Percentiles rank a stretch among this genome's conserved stretches.
Conservation (phyloP, 2,888 invertebrate genomes). For the Watsonalla cultraria region DNA sequence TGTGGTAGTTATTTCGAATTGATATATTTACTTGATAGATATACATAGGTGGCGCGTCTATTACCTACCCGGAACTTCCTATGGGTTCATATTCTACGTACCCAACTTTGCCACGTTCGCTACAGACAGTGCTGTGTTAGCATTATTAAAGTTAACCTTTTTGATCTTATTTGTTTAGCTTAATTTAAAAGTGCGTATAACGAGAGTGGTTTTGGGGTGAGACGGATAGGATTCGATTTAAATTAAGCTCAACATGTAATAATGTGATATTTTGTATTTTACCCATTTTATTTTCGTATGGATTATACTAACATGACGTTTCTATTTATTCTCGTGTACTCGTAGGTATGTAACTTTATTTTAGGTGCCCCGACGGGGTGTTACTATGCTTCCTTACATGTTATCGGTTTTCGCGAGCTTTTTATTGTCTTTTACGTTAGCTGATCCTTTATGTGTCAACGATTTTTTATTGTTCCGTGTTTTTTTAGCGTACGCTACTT, state of each 20-base stretch:
- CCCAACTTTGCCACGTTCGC: slow-evolving; percentile 34
- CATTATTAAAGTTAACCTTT: slow-evolving; percentile 39
- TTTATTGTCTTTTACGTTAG: slow-evolving; percentile 62
- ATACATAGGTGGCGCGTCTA: slow-evolving; percentile 44
- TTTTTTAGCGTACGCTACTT: slow-evolving; percentile 63
- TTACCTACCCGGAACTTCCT: slow-evolving; percentile 32
- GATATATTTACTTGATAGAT: slow-evolving; percentile 62
- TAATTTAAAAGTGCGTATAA: slow-evolving; percentile 60
- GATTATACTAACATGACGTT: slow-evolving; percentile 50
- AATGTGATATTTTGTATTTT: slow-evolving; percentile 78
- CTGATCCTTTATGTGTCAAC: slow-evolving; percentile 47
- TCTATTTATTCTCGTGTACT: slow-evolving; percentile 61
- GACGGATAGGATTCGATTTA: slow-evolving; percentile 49
- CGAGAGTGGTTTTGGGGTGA: slow-evolving; percentile 36
- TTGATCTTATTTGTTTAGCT: slow-evolving; percentile 71
- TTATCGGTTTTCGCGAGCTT: slow-evolving; percentile 61
- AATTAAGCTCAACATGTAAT: slow-evolving; percentile 78
- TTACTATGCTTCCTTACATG: slow-evolving; percentile 65
- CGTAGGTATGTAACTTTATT: slow-evolving; percentile 38
- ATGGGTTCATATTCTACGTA: slow-evolving; percentile 23
- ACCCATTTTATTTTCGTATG: slow-evolving; percentile 62
- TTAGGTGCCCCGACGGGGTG: slow-evolving; percentile 44
- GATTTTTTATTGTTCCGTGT: slow-evolving; percentile 55
- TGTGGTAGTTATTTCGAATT: slow-evolving; percentile 77
- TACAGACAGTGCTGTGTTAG: slow-evolving; percentile 28